These are phyloP conservation scores for Conistra vaccinii DNA, from an alignment of 2,888 invertebrate species.

Conservation along the genomic window DNA sequence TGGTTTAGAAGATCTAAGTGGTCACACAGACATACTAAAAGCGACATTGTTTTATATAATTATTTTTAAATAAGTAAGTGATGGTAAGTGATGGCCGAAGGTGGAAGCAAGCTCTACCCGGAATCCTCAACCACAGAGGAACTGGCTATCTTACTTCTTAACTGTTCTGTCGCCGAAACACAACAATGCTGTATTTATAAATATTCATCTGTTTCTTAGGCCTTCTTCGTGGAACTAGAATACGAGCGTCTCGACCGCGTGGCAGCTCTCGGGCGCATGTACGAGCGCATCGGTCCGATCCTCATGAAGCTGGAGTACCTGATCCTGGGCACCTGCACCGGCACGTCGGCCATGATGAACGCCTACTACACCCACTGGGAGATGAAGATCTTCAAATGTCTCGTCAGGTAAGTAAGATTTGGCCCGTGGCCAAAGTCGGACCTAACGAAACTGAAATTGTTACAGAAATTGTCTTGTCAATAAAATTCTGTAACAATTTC, in stretches of 20 bases:
- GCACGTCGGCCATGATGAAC: slow-evolving; percentile 93
- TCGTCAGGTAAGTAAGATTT: slow-evolving; percentile 66
- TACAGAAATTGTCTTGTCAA: background rate
- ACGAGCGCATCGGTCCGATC: slow-evolving; percentile 95
- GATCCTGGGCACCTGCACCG: slow-evolving; percentile 95
- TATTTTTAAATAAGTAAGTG: too few species aligned
- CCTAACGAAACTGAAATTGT: too few species aligned
- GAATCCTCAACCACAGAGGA: too few species aligned
- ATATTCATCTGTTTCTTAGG: slow-evolving; percentile 78
- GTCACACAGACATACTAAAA: too few species aligned
- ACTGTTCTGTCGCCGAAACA: too few species aligned
- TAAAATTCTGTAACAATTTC: background rate
- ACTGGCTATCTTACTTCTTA: too few species aligned
- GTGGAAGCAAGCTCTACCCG: too few species aligned
- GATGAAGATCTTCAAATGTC: slow-evolving; percentile 92
- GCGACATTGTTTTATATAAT: too few species aligned
- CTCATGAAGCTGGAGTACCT: slow-evolving; percentile 96
- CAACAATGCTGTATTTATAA: background rate
- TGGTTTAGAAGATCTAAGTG: too few species aligned
- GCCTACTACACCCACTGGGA: slow-evolving; percentile 96
- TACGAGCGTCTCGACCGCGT: slow-evolving; percentile 92
- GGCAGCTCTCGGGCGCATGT: slow-evolving; percentile 93
- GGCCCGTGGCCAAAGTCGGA: background rate
- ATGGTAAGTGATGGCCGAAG: too few species aligned
- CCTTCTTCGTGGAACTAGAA: slow-evolving; percentile 94